These are phyloP conservation scores for Myotis lucifugus DNA, from an alignment of 2,113 vertebrate genomes.

Conservation along the genomic window DNA sequence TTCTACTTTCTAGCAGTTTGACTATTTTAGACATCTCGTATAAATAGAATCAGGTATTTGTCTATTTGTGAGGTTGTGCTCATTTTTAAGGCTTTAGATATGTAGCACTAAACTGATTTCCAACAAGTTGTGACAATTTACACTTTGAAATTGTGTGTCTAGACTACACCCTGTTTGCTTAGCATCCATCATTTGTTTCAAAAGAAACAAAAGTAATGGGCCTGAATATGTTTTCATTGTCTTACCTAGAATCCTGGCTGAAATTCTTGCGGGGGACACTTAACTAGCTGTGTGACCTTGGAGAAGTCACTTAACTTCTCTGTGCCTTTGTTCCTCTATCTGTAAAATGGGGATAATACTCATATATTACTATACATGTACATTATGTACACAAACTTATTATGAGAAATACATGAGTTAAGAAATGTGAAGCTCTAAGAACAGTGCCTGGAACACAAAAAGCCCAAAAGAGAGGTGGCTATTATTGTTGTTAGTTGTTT, in stretches of 20 bases:
- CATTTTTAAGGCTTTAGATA: not conserved
- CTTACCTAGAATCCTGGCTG: not conserved
- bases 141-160: not conserved
- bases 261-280: not conserved
- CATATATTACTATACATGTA: not conserved
- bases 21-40: not conserved
- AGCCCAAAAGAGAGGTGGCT: not conserved
- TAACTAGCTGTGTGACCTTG: not conserved
- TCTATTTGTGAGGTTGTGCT: not conserved
- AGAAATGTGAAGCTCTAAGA: slow-evolving; percentile 10
- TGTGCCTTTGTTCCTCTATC: not conserved
- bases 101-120: not conserved
- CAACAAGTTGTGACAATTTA: not conserved
- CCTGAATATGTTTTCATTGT: not conserved
- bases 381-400: not conserved
- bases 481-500: not conserved
- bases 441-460: not conserved
- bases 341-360: not conserved
- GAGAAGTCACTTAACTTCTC: not conserved
- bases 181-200: not conserved
- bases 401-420: not conserved
- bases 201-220: not conserved
- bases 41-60: not conserved
- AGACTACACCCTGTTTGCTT: not conserved
- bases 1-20: slow-evolving; percentile 6